phyloP scores from a whole-genome alignment of 2,113 vertebrate species.

The Enhydra lutris region DNA sequence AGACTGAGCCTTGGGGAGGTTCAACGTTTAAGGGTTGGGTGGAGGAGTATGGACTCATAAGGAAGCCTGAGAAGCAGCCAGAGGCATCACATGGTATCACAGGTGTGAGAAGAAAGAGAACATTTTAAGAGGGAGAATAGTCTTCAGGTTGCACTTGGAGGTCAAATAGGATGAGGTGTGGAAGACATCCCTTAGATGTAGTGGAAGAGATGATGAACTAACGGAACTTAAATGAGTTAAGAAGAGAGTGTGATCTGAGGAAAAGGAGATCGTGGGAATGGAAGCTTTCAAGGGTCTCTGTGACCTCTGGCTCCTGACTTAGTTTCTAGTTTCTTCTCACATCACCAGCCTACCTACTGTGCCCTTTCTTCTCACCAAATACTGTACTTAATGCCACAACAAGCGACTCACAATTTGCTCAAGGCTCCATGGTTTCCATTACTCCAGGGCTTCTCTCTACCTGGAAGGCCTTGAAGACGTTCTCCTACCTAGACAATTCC shows the following conservation, averaged over 20 bases:
- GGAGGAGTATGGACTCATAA: background rate
- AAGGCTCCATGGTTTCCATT: background rate
- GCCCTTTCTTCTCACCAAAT: background rate
- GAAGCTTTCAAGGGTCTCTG: background rate
- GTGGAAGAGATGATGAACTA: background rate
- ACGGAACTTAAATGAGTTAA: background rate
- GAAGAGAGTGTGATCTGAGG: background rate
- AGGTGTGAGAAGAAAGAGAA: background rate
- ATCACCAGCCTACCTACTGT: background rate
- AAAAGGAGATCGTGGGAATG: background rate
- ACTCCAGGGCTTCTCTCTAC: background rate
- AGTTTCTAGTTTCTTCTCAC: background rate
- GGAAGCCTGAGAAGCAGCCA: background rate
- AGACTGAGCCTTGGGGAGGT: background rate
- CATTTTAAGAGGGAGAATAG: background rate
- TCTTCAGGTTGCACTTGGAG: background rate
- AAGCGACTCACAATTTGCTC: background rate
- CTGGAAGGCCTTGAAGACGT: background rate
- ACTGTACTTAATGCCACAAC: background rate
- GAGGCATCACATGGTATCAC: background rate
- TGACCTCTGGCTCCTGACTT: background rate
- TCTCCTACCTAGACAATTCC: background rate
- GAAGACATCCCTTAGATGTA: background rate
- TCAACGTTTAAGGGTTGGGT: background rate
- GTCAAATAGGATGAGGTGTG: background rate